Conservation (phyloP, 2,888 invertebrate species). For the Phragmatobia fuliginosa region DNA sequence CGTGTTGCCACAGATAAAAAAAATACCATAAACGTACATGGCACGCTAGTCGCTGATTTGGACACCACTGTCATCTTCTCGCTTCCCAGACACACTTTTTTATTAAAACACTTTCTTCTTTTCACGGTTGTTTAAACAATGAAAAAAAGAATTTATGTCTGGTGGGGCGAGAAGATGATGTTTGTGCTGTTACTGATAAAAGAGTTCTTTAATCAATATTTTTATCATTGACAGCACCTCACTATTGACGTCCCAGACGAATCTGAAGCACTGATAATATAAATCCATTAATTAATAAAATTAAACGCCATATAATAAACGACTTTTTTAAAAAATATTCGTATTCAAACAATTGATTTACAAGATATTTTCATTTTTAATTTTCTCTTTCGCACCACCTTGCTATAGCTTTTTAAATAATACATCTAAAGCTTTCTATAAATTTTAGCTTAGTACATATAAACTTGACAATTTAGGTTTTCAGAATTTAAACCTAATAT, state of each 20-base stretch:
- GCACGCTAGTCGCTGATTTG: conserved; percentile 85
- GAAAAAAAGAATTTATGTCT: conserved; percentile 56
- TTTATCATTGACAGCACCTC: conserved; percentile 68
- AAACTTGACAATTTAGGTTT: background rate
- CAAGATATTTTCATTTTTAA: conserved; percentile 6
- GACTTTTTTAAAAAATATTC: background rate
- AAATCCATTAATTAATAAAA: conserved; percentile 43
- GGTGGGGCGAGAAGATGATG: conserved; percentile 78
- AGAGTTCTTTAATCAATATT: conserved; percentile 40
- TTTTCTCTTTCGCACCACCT: conserved; percentile 34
- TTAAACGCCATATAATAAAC: conserved; percentile 50
- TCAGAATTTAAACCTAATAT: conserved; percentile 3
- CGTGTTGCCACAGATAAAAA: conserved; percentile 78
- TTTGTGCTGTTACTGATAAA: conserved; percentile 71
- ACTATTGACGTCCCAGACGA: conserved; percentile 78
- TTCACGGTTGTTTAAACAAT: conserved; percentile 28
- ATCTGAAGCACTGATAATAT: conserved; percentile 77
- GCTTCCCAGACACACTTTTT: conserved; percentile 66
- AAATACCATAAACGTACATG: conserved; percentile 75
- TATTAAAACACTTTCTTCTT: conserved; percentile 24
- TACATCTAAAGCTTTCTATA: conserved; percentile 18
- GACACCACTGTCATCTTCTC: conserved; percentile 82
- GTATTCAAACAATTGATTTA: background rate
- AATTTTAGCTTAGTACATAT: conserved; percentile 4
- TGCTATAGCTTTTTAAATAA: conserved; percentile 42